Evolutionary conservation across 1,140 invertebrate genomes (phyloP), one percentile per base, ranked within the genome.

Genomic region (Triops cancriformis): DNA sequence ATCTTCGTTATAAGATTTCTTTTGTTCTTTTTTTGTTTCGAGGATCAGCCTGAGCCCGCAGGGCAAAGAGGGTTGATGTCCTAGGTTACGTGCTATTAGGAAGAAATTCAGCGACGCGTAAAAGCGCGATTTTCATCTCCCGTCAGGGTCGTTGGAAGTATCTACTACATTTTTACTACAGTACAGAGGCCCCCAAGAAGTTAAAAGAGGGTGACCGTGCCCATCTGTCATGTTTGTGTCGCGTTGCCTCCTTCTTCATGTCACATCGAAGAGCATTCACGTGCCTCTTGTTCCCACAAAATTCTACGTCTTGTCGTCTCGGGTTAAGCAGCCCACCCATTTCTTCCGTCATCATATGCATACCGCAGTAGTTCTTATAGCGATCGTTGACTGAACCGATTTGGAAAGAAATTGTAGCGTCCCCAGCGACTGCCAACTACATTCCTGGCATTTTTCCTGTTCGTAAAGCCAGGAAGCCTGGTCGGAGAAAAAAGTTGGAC

Each of bases 161-260:
- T n/a, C n/a, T n/a, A 37, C 31, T 37, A 2, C 31, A 37, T 37
- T 37, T 37, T 37, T 37, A 37, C 7, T 4, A 37, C 31, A 37
- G 31, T 37, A 37, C 7, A 37, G 31, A 4, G 31, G 31, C 31
- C 31, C n/a, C n/a, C n/a, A 45, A 23, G 14, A 64, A 64, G 51
- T 5, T 18, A n/a, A 64, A 18, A 10, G 23, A 14, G 9, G 51
- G 51, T 18, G 5, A 18, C n/a, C n/a, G n/a, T 64, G 6, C 10
- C 51, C 51, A 64, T 64, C 51, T 64, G 51, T 64, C 51, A 23
- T 64, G 51, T 64, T 64, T 23, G 51, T 64, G 51, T 64, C 51
- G 14, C 23, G n/a, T 64, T 23, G 51, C 51, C n/a, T 64, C 51
- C 10, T 64, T 64, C 51, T 64, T 64, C 10, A 7, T 64, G 51